These are phyloP conservation scores for Lucilia sericata DNA, from an alignment of 1,140 invertebrate genomes.

Conservation along the genomic window DNA sequence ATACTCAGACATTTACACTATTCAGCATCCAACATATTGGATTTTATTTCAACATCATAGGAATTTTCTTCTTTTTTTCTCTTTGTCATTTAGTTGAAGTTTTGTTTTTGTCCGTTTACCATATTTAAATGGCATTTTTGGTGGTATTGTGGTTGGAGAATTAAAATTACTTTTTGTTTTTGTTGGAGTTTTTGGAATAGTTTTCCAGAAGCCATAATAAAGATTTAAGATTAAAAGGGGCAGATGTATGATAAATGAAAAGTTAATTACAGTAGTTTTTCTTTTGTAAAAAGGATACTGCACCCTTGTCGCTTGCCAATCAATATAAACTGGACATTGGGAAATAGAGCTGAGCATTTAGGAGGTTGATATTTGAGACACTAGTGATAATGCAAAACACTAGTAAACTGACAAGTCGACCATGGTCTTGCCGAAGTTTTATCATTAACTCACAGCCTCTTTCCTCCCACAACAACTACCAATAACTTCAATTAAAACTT, in stretches of 20 bases:
- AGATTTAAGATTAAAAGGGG: not conserved
- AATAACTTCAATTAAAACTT: no score
- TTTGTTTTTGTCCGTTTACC: not conserved
- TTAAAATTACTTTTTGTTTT: not conserved
- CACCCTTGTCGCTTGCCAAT: no score
- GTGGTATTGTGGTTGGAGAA: not conserved
- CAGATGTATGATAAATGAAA: not conserved
- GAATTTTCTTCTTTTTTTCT: not conserved
- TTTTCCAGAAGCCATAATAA: not conserved
- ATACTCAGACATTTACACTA: not conserved
- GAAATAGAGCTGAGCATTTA: no score
- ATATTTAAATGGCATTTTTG: slow-evolving; percentile 1
- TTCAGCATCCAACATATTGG: not conserved
- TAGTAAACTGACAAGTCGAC: no score
- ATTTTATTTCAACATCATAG: not conserved
- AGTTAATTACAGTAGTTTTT: no score
- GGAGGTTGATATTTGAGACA: no score
- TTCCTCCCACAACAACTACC: no score
- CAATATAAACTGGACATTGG: no score
- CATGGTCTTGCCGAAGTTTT: no score
- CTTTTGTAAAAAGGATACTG: no score
- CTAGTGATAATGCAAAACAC: no score
- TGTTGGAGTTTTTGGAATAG: not conserved
- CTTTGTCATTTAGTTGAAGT: not conserved
- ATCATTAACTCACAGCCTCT: no score